phyloP scores from a whole-genome alignment of 2,113 vertebrate genomes.

The Xenopus borealis region DNA sequence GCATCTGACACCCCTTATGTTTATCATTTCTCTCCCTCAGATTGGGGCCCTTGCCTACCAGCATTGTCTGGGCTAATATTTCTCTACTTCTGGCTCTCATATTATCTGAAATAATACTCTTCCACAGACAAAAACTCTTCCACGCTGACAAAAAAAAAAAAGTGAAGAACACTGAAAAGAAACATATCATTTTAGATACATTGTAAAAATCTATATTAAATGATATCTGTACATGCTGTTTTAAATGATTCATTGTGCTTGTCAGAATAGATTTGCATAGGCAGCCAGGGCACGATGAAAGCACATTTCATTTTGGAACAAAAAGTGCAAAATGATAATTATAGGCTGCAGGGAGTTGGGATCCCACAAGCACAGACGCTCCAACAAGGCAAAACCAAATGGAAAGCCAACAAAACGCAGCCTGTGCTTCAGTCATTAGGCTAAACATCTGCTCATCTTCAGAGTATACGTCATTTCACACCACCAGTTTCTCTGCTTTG shows the following conservation, averaged over 20 bases:
- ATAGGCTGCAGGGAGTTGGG: neutral
- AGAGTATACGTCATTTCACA: neutral
- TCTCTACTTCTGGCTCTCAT: no score
- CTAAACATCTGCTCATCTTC: conserved; percentile 10
- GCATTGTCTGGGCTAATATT: no score
- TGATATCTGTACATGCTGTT: conserved; percentile 28
- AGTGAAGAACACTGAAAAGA: conserved; percentile 4
- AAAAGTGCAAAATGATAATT: conserved; percentile 32
- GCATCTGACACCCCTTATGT: no score
- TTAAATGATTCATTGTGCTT: conserved; percentile 32
- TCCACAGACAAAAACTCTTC: no score
- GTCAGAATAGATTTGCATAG: conserved; percentile 23
- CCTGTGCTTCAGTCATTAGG: conserved; percentile 1
- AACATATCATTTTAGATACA: conserved; percentile 31
- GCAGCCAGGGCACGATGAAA: conserved; percentile 6
- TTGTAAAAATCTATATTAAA: conserved; percentile 28
- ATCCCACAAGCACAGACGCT: neutral
- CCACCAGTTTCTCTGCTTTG: neutral
- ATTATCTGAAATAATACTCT: no score
- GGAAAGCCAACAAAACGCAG: conserved; percentile 8
- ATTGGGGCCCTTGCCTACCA: no score
- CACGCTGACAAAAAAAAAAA: no score
- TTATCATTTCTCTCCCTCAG: no score
- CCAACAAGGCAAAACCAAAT: neutral
- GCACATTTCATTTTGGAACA: conserved; percentile 14